Conservation (phyloP, 2,113 vertebrate species). For the Chaetodon trifascialis region DNA sequence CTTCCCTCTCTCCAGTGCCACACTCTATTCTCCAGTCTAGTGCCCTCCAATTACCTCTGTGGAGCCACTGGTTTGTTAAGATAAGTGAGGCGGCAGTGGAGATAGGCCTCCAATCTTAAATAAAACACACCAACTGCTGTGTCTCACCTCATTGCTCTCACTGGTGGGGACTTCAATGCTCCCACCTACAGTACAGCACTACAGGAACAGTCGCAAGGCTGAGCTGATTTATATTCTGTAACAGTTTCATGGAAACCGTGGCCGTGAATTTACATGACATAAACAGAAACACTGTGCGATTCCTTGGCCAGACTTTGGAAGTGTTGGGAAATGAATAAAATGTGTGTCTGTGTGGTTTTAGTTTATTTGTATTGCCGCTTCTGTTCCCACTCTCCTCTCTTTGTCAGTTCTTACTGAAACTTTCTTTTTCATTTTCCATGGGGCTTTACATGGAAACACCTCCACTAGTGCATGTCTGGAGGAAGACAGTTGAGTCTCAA, state of each 20-base stretch:
- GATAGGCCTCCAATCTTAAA: slow-evolving; percentile 81
- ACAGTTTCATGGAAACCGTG: slow-evolving; percentile 51
- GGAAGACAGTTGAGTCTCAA: slow-evolving; percentile 10
- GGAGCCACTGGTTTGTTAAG: slow-evolving; percentile 81
- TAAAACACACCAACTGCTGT: slow-evolving; percentile 79
- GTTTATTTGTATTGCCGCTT: slow-evolving; percentile 41
- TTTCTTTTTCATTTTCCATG: slow-evolving; percentile 35
- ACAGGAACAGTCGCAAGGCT: slow-evolving; percentile 43
- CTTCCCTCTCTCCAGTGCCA: slow-evolving; percentile 57
- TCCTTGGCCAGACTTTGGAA: slow-evolving; percentile 49
- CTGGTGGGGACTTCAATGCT: slow-evolving; percentile 52
- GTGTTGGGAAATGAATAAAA: slow-evolving; percentile 42
- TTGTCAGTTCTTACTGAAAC: slow-evolving; percentile 34
- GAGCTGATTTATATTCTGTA: slow-evolving; percentile 65
- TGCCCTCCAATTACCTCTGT: slow-evolving; percentile 81
- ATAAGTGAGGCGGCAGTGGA: slow-evolving; percentile 76
- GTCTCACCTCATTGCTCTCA: slow-evolving; percentile 72
- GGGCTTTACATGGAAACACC: slow-evolving; percentile 23
- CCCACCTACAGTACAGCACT: slow-evolving; percentile 55
- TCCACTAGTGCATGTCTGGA: not conserved
- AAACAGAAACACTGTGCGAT: slow-evolving; percentile 41
- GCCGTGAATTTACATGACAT: slow-evolving; percentile 59
- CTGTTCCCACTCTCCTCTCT: not conserved
- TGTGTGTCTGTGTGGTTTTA: slow-evolving; percentile 31
- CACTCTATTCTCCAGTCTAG: slow-evolving; percentile 79